phyloP scores from a whole-genome alignment of 2,888 invertebrate genomes.

The Sipunculus nudus region DNA sequence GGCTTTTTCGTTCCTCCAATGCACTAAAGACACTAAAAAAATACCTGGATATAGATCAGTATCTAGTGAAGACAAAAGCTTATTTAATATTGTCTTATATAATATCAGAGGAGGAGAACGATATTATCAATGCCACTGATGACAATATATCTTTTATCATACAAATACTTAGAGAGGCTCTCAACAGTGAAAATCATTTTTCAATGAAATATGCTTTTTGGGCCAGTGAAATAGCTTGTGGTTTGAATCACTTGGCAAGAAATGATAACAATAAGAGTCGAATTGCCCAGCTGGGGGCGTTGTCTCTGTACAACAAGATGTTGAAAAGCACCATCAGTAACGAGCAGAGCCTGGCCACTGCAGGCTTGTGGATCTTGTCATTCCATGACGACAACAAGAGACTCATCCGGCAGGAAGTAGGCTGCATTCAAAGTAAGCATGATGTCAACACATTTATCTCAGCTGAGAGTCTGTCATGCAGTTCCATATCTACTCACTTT shows the following conservation, averaged over 20 bases:
- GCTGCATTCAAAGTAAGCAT: slow-evolving; percentile 51
- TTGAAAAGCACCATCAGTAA: slow-evolving; percentile 33
- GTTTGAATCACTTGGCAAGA: slow-evolving; percentile 43
- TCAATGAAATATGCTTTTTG: slow-evolving; percentile 57
- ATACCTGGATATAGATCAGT: slow-evolving; percentile 31
- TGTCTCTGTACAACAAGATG: slow-evolving; percentile 35
- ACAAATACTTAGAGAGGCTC: slow-evolving; percentile 50
- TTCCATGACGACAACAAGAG: slow-evolving; percentile 54
- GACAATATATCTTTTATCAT: slow-evolving; percentile 54
- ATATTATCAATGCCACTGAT: slow-evolving; percentile 50
- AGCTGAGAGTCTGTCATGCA: too few species aligned
- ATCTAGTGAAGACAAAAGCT: slow-evolving; percentile 55
- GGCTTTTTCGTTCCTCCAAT: slow-evolving; percentile 41
- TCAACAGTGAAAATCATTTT: slow-evolving; percentile 52
- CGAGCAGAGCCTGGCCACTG: slow-evolving; percentile 50
- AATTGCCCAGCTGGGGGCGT: slow-evolving; percentile 30
- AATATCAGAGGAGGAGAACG: slow-evolving; percentile 55
- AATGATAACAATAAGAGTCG: slow-evolving; percentile 40
- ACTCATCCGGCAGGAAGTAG: slow-evolving; percentile 45
- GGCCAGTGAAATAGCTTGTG: slow-evolving; percentile 53
- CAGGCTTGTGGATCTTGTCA: slow-evolving; percentile 58
- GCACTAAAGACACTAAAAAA: slow-evolving; percentile 43
- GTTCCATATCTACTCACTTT: too few species aligned
- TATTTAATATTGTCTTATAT: slow-evolving; percentile 58
- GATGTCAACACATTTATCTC: too few species aligned